Evolutionary conservation across 92 coral and sea anemone species (phyloP).

Genomic region (Epizoanthus fatuus): DNA sequence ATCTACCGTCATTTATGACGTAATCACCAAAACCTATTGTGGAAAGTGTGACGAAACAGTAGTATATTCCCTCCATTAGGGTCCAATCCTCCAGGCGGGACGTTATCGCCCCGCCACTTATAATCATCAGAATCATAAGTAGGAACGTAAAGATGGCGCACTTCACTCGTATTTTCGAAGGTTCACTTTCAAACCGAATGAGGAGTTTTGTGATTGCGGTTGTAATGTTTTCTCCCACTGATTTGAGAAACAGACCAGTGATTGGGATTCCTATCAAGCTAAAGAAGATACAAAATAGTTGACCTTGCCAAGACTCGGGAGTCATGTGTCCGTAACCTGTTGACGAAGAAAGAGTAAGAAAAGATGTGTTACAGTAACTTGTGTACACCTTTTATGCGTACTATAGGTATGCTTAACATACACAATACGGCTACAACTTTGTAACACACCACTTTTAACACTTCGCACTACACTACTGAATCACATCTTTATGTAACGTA

Average conservation of each 20-base stretch:
- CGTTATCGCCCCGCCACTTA: constrained; percentile 37
- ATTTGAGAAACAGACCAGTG: constrained; percentile 52
- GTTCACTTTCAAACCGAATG: constrained; percentile 29
- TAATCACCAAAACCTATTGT: constrained; percentile 65
- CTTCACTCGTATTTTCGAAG: constrained; percentile 14
- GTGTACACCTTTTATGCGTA: too few species aligned
- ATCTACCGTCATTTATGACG: constrained; percentile 41
- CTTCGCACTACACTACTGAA: too few species aligned
- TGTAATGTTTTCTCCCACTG: constrained; percentile 46
- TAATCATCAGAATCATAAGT: constrained; percentile 43
- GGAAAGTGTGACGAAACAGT: constrained; percentile 42
- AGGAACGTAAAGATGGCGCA: constrained; percentile 27
- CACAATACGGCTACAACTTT: too few species aligned
- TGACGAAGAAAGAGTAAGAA: neutral
- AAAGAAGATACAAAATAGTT: constrained; percentile 58
- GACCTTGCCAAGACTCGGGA: constrained; percentile 63
- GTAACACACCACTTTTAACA: too few species aligned
- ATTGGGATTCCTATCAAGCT: constrained; percentile 61
- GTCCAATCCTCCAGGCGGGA: constrained; percentile 43
- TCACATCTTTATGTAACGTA: too few species aligned
- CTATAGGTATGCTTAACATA: too few species aligned
- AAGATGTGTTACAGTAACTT: neutral
- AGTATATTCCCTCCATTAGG: constrained; percentile 56
- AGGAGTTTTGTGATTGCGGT: constrained; percentile 3
- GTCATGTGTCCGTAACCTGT: constrained; percentile 59